Conservation (phyloP, 92 coral and sea anemone species). For the Isaurus tuberculatus region DNA sequence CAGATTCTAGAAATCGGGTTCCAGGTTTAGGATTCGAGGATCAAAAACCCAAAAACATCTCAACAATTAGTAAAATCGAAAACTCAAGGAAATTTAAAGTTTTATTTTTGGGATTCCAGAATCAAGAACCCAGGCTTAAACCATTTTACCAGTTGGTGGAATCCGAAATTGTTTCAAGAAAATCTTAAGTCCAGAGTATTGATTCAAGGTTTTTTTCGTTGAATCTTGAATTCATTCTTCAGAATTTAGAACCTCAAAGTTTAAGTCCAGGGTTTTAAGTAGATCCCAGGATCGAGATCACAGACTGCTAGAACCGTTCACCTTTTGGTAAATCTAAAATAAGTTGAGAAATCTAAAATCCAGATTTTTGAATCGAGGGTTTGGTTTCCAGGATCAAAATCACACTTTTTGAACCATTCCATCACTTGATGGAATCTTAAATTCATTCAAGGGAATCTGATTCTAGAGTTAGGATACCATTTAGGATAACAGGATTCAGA, state of each 20-base stretch:
- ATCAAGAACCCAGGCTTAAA: no score
- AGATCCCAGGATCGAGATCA: not conserved
- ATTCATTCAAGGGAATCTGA: not conserved
- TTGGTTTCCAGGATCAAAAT: not conserved
- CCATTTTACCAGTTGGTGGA: not conserved
- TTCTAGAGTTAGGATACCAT: not conserved
- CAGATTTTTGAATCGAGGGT: not conserved
- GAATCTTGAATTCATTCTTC: no score
- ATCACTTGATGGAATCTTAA: not conserved
- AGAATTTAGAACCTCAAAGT: no score
- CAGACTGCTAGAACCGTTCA: not conserved
- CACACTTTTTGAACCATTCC: not conserved
- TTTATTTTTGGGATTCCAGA: no score
- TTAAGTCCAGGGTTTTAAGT: no score
- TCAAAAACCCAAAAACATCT: no score
- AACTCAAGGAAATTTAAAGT: no score
- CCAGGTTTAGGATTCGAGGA: no score
- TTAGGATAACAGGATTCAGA: not conserved
- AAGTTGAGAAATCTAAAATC: not conserved
- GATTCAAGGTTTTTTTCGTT: no score
- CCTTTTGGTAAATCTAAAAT: not conserved
- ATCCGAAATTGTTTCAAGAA: no score
- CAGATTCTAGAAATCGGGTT: not conserved
- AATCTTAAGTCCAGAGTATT: no score
- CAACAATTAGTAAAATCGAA: no score